Percentiles rank a stretch among this genome's conserved stretches.
Evolutionary conservation across 2,888 invertebrate species (phyloP).

Genomic region (Chloroclystis v-ata): DNA sequence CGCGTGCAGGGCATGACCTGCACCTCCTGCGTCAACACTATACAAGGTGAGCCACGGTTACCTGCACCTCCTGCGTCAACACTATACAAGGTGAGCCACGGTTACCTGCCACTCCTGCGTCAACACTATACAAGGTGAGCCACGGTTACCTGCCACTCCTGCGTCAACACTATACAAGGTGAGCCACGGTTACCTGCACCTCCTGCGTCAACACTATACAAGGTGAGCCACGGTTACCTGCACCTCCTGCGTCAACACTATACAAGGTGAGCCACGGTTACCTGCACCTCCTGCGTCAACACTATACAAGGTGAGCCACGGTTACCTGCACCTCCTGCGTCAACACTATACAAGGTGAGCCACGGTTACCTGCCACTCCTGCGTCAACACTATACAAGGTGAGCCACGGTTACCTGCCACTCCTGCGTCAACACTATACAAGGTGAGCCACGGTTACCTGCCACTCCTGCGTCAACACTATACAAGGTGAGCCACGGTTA

Average conservation of each 20-base stretch:
- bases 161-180: slow-evolving; percentile 91
- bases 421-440: too few species aligned
- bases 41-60: slow-evolving; percentile 79
- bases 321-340: too few species aligned
- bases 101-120: slow-evolving; percentile 92
- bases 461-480: too few species aligned
- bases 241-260: slow-evolving; percentile 91
- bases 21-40: slow-evolving; percentile 91
- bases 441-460: too few species aligned
- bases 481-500: too few species aligned
- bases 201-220: slow-evolving; percentile 93
- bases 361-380: slow-evolving; percentile 89
- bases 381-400: slow-evolving; percentile 91
- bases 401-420: too few species aligned
- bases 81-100: too few species aligned
- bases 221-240: too few species aligned
- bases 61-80: slow-evolving; percentile 91
- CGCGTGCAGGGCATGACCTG: slow-evolving; percentile 62
- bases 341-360: too few species aligned
- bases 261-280: slow-evolving; percentile 79
- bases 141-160: slow-evolving; percentile 83
- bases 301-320: slow-evolving; percentile 84
- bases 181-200: slow-evolving; percentile 75
- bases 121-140: slow-evolving; percentile 85
- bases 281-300: slow-evolving; percentile 91